Evolutionary conservation across 2,113 vertebrate species (phyloP).

Genomic region (Anser brachyrhynchus): DNA sequence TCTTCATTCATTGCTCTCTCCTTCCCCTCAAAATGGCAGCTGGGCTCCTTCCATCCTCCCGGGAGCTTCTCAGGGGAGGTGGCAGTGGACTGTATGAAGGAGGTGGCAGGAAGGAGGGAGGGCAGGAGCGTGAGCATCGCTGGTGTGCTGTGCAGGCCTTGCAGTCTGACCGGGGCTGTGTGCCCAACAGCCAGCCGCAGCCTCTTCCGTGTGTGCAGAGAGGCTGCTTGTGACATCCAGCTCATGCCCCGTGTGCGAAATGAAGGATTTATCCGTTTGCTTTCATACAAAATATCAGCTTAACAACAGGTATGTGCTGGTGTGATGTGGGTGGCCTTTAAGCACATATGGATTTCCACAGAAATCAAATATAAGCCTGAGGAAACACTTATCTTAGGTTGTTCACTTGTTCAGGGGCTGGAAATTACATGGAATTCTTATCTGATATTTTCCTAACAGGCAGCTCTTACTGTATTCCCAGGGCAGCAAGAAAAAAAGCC

Average conservation of each 20-base stretch:
- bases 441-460: constrained; percentile 74
- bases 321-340: constrained; percentile 73
- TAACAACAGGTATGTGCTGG: constrained; percentile 25
- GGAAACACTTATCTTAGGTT: constrained; percentile 70
- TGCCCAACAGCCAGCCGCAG: not conserved
- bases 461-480: constrained; percentile 61
- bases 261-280: constrained; percentile 36
- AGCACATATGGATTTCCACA: constrained; percentile 51
- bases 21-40: not conserved
- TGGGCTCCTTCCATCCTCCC: not conserved
- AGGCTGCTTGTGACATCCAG: not conserved
- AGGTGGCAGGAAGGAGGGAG: not conserved
- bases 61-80: not conserved
- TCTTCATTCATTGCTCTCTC: not conserved
- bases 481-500: constrained; percentile 50
- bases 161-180: not conserved
- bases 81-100: not conserved
- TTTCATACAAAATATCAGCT: constrained; percentile 43
- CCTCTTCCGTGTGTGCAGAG: not conserved
- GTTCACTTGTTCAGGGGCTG: constrained; percentile 73
- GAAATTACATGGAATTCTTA: constrained; percentile 76
- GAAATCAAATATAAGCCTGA: constrained; percentile 73
- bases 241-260: not conserved
- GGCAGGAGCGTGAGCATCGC: not conserved
- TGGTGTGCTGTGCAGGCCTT: not conserved